Evolutionary conservation across 2,113 vertebrate genomes (phyloP), one percentile per base, ranked within the genome.

Genomic region (Corythaeola cristata): DNA sequence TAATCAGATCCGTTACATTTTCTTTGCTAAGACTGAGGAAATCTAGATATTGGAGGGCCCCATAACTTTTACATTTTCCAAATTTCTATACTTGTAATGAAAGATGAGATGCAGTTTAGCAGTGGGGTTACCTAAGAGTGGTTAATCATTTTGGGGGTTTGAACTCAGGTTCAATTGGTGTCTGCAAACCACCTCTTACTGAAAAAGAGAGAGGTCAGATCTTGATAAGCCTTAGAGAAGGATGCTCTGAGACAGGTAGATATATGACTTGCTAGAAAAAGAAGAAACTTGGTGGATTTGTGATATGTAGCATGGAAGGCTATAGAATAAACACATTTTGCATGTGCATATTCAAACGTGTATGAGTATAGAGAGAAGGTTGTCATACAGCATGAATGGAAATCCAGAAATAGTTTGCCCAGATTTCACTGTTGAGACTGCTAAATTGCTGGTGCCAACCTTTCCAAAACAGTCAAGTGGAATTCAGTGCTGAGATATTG

Each of bases 41-140:
- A 12, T 50, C 12, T 30, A 41, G 27, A 28, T 63, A 12, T 66
- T 0, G 0, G 41, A 69, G 15, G 39, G 64, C 4, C 6, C 16
- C 2, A 1, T 32, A 67, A 67, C 15, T 75, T 85, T 44, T 27
- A 75, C 17, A 39, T 69, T 82, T 85, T 14, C 26, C 15, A 20
- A 60, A 79, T 71, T 75, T 78, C 24, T 82, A 4, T 81, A 28
- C 33, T 11, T 80, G 15, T 60, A 35, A 63, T 45, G 32, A 55
- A 88, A 71, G 33, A 83, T 37, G 49, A 91, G 44, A 53, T 5
- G 27, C 15, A 81, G 8, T 64, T 86, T 71, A 77, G 5, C 1
- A 0, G 6, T 90, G 53, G 85, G 28, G 17, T 82, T 72, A 49
- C 2, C 3, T 41, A 59, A 59, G 52, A 77, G 50, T 24, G 32